Percentiles rank a stretch among this genome's conserved stretches.
Conservation (phyloP, 2,797 vertebrate genomes). For the Pitangus sulphuratus region DNA sequence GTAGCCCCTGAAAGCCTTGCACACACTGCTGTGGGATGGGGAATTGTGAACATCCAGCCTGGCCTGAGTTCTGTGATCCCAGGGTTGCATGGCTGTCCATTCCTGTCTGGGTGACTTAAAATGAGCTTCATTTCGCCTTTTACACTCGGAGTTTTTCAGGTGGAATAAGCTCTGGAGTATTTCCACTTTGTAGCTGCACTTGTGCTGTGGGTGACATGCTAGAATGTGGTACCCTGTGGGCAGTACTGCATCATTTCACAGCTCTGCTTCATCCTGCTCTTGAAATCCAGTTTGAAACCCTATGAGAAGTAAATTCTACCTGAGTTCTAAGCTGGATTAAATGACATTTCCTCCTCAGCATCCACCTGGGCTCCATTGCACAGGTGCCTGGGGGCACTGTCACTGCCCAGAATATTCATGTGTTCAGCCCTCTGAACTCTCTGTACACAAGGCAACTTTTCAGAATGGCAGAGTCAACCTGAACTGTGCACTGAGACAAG, state of each 20-base stretch:
- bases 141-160: not conserved
- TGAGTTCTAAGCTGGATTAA: not conserved
- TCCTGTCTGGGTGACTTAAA: not conserved
- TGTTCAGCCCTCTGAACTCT: conserved; percentile 30
- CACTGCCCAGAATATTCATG: not conserved
- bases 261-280: not conserved
- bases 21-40: not conserved
- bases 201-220: not conserved
- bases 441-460: conserved; percentile 11
- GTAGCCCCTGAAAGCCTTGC: not conserved
- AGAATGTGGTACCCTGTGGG: not conserved
- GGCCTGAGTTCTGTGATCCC: not conserved
- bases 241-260: not conserved
- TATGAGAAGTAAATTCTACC: not conserved
- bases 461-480: conserved; percentile 14
- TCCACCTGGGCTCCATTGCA: conserved; percentile 16
- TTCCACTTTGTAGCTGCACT: not conserved
- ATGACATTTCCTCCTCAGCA: not conserved
- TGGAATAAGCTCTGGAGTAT: not conserved
- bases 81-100: not conserved
- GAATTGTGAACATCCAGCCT: not conserved
- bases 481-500: conserved; percentile 3
- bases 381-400: not conserved
- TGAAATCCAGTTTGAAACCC: not conserved
- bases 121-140: not conserved